phyloP scores from a whole-genome alignment of 2,888 invertebrate species.

The Stenodema calcarata region DNA sequence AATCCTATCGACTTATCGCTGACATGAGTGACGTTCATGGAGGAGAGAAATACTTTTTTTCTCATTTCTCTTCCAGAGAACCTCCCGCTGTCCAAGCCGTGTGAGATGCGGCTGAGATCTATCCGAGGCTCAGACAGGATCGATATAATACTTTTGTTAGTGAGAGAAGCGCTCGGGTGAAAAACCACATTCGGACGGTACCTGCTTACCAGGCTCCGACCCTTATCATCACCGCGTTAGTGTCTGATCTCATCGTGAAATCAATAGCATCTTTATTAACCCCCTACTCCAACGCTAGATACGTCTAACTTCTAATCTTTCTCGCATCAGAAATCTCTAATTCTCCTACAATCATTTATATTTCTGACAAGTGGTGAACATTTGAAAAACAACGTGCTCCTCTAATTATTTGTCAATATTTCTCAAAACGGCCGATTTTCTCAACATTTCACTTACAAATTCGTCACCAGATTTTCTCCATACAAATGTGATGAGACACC shows the following conservation, averaged over 20 bases:
- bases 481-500: too few species aligned
- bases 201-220: background rate
- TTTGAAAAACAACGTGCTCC: background rate
- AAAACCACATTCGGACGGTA: background rate
- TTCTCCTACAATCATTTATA: background rate
- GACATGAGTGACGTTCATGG: background rate
- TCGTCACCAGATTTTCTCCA: too few species aligned
- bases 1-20: background rate
- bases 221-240: background rate
- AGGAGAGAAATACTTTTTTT: background rate
- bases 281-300: background rate
- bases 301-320: background rate
- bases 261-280: background rate
- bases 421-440: too few species aligned
- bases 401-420: too few species aligned
- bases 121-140: background rate
- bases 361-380: background rate
- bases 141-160: background rate
- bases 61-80: background rate
- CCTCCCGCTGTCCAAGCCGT: background rate
- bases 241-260: background rate
- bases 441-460: too few species aligned
- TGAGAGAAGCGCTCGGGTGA: background rate
- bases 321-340: background rate
- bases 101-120: background rate